Percentiles rank a stretch among this genome's conserved stretches.
phyloP scores from a whole-genome alignment of 2,888 invertebrate species.

The Athripsodes cinereus region DNA sequence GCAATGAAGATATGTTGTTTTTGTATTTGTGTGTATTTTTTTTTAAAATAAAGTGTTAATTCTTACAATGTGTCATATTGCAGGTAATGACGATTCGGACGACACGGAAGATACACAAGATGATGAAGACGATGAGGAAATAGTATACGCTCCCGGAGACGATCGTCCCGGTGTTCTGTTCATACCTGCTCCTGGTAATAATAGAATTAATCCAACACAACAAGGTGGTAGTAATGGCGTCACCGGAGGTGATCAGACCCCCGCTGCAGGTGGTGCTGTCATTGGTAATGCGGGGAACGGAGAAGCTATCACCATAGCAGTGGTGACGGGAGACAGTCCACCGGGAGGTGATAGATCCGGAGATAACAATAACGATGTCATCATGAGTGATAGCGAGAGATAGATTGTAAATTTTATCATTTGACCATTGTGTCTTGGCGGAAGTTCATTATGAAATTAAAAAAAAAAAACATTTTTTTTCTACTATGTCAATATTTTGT shows the following conservation, averaged over 20 bases:
- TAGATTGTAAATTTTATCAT: too few relatives aligned
- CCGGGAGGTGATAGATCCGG: neutral
- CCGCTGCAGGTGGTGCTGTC: neutral
- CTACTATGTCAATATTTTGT: too few relatives aligned
- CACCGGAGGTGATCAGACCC: neutral
- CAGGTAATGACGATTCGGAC: slow-evolving; percentile 52
- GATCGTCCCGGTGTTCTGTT: slow-evolving; percentile 9
- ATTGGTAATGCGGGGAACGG: neutral
- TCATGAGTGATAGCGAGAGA: slow-evolving; percentile 23
- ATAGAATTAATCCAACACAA: neutral
- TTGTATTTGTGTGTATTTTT: too few relatives aligned
- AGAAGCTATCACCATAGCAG: neutral
- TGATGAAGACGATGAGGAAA: slow-evolving; percentile 53
- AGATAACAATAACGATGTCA: slow-evolving; percentile 25
- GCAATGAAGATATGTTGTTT: too few relatives aligned
- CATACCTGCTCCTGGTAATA: neutral
- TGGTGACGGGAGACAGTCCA: neutral
- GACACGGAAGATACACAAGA: slow-evolving; percentile 54
- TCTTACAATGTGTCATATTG: too few relatives aligned
- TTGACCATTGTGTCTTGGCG: too few relatives aligned
- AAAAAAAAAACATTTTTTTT: too few relatives aligned
- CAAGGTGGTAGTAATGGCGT: neutral
- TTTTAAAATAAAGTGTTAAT: too few relatives aligned
- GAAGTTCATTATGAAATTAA: too few relatives aligned
- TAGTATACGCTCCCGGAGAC: slow-evolving; percentile 25